phyloP scores from a whole-genome alignment of 2,113 vertebrate species.

The Panurus biarmicus region DNA sequence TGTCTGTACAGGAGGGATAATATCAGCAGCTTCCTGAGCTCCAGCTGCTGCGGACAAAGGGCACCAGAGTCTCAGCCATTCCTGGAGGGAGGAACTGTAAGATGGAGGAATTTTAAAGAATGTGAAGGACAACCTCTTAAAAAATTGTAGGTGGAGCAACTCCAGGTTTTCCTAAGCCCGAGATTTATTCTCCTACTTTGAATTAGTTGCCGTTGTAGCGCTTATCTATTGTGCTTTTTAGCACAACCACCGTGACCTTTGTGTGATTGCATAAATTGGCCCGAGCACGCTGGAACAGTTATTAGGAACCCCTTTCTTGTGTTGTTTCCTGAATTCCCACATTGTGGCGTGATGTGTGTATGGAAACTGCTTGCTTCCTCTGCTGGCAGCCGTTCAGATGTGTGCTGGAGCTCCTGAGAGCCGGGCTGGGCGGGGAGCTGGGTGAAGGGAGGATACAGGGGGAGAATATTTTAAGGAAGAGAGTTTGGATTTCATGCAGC shows the following conservation, averaged over 20 bases:
- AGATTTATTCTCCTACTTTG: not conserved
- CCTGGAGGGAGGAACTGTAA: constrained; percentile 52
- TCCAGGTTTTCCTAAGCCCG: not conserved
- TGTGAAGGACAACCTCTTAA: constrained; percentile 37
- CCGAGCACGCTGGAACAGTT: not conserved
- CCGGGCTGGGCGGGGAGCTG: not conserved
- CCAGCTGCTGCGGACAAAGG: constrained; percentile 52
- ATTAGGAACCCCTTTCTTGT: constrained; percentile 41
- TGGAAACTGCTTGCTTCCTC: constrained; percentile 59
- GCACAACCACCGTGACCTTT: constrained; percentile 22
- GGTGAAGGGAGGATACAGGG: not conserved
- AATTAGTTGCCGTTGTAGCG: not conserved
- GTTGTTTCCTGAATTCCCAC: constrained; percentile 65
- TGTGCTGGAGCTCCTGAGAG: not conserved
- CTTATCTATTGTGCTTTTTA: constrained; percentile 34
- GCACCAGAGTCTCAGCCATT: not conserved
- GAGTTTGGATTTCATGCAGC: not conserved
- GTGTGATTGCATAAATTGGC: constrained; percentile 53
- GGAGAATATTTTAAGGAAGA: not conserved
- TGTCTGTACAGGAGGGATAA: not conserved
- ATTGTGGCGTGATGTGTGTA: constrained; percentile 58
- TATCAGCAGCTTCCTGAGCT: constrained; percentile 49
- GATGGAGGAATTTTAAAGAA: constrained; percentile 57
- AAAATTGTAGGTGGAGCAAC: constrained; percentile 39
- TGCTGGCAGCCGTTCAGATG: constrained; percentile 22